Evolutionary conservation across 2,888 invertebrate genomes (phyloP).

Genomic region (Brachylomia viminalis): DNA sequence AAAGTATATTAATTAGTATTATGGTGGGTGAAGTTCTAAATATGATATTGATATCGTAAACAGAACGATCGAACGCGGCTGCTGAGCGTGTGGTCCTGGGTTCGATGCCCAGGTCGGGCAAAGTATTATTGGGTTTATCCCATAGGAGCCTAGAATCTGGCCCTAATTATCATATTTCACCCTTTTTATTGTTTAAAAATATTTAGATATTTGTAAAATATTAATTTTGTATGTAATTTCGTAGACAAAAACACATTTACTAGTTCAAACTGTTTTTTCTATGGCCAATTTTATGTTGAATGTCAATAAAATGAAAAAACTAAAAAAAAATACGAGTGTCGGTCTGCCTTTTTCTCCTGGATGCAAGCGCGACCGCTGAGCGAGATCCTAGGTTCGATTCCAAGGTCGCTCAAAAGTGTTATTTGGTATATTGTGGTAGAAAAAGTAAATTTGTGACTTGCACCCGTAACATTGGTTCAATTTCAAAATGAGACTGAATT

Average conservation of each 20-base stretch:
- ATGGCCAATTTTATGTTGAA: too few species aligned
- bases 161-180: not conserved
- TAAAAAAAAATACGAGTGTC: not conserved
- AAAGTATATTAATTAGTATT: not conserved
- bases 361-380: not conserved
- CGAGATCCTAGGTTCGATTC: constrained; percentile 27
- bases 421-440: not conserved
- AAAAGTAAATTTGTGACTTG: not conserved
- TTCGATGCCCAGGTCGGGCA: constrained; percentile 11
- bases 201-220: not conserved
- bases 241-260: not conserved
- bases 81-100: not conserved
- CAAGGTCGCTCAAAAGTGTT: not conserved
- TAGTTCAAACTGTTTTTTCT: too few species aligned
- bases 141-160: not conserved
- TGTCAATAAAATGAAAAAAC: not conserved
- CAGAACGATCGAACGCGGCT: too few species aligned
- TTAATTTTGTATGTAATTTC: not conserved
- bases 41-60: too few species aligned
- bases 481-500: constrained; percentile 22
- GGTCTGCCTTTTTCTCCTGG: not conserved
- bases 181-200: not conserved
- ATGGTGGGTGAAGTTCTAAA: not conserved
- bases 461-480: constrained; percentile 51
- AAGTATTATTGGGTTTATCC: not conserved